phyloP scores from a whole-genome alignment of 2,888 invertebrate genomes.

The Nephrotoma appendiculata region DNA sequence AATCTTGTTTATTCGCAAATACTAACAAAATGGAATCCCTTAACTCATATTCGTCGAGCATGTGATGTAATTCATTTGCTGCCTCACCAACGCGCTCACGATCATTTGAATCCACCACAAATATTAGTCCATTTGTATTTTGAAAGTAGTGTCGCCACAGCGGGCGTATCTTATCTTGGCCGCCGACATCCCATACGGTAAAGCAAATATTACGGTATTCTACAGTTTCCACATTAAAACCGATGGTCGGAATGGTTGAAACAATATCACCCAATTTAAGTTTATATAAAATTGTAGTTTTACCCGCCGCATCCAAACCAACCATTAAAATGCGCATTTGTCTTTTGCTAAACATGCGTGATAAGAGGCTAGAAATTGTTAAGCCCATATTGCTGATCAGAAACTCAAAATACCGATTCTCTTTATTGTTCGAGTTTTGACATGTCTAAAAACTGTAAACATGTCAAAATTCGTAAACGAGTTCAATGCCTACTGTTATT shows the following conservation, averaged over 20 bases:
- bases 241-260: constrained; percentile 23
- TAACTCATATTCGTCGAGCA: constrained; percentile 18
- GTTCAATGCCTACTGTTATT: no score
- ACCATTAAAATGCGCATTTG: constrained; percentile 23
- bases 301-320: constrained; percentile 25
- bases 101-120: constrained; percentile 23
- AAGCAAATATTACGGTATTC: constrained; percentile 23
- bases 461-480: no score
- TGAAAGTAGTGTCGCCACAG: constrained; percentile 24
- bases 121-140: constrained; percentile 21
- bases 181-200: constrained; percentile 26
- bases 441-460: no score
- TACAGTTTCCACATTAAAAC: constrained; percentile 24
- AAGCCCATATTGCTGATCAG: constrained; percentile 16
- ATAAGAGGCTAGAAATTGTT: constrained; percentile 18
- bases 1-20: constrained; percentile 24
- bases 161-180: constrained; percentile 20
- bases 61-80: constrained; percentile 17
- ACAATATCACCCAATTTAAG: constrained; percentile 21
- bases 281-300: constrained; percentile 24
- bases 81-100: constrained; percentile 17
- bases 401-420: no score
- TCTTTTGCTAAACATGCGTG: constrained; percentile 17
- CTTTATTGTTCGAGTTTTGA: no score
- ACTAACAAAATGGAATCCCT: constrained; percentile 18